Base-by-base conservation (phyloP, 2,888 invertebrate genomes). In the Anticlea derivata region DNA sequence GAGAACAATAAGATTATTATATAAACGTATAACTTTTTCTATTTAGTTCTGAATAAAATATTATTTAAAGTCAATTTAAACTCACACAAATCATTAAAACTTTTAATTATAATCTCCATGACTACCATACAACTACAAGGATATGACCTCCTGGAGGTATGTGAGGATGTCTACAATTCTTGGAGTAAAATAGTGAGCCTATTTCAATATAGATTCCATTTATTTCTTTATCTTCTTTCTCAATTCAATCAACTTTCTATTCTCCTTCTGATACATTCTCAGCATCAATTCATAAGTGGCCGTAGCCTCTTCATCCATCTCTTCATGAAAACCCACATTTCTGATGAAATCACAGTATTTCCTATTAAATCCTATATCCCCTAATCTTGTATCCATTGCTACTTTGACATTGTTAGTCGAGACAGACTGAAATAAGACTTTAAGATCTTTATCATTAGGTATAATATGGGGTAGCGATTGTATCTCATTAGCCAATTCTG, bases 281-380 rank as follows among this genome's bases (percentile, higher is more conserved):
- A 83, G 40, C 37, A 83, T 76, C 26, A 48, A 34, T 5, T 49
- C 51, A 22, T 49, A 22, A 0, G 71, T 69, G 3, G 68, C 65
- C 1, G 47, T 57, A 4, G 66, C 70, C 7, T 75, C 77, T 0
- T 54, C 49, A 8, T 59, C 40, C 4, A 59, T 41, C n/a, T 69
- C 65, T 5, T 68, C 55, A 6, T 59, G 22, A 17, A 47, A 34
- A 3, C 61, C 64, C 13, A 40, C 13, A 50, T 66, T 59, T 40
- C 77, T 80, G 0, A 80, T 60, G 61, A 70, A 74, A 22, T 85
- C 80, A 0, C 71, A 60, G 60, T 83, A 87, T 44, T 74, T 76
- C 3, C 55, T 29, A 70, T 84, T 75, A 41, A 77, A 80, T 0
- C 87, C 88, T 44, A 86, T 78, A 70, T 88, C 87, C 1, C 85